Percentiles rank a stretch among this genome's conserved stretches.
Conservation (phyloP, 2,888 invertebrate species). For the Mythimna loreyi region DNA sequence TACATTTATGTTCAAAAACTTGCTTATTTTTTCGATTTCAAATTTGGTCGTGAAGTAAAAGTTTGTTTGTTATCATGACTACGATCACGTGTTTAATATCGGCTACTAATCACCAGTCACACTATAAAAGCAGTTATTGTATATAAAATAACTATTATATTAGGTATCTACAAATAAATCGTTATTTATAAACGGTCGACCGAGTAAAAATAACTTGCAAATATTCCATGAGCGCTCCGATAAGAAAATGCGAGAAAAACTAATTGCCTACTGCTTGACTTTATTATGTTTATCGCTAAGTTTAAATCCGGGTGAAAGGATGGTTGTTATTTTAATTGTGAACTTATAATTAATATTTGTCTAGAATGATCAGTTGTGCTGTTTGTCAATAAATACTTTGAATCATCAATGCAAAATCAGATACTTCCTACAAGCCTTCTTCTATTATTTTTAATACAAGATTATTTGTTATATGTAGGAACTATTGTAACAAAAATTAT, state of each 20-base stretch:
- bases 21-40: too few species aligned
- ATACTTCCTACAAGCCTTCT: too few species aligned
- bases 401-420: not conserved
- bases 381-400: constrained; percentile 4
- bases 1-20: too few species aligned
- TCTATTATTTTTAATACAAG: too few species aligned
- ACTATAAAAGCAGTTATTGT: too few species aligned
- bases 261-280: not conserved
- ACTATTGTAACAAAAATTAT: not conserved
- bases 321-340: constrained; percentile 12
- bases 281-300: constrained; percentile 34
- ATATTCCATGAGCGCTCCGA: constrained; percentile 43
- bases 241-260: constrained; percentile 43
- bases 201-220: constrained; percentile 43
- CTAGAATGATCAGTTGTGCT: not conserved
- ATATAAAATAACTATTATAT: not conserved
- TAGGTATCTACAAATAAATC: constrained; percentile 4
- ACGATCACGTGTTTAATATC: too few species aligned
- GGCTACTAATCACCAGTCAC: too few species aligned
- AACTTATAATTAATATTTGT: constrained; percentile 7
- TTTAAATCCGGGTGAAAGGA: constrained; percentile 54
- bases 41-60: too few species aligned
- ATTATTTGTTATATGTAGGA: too few species aligned
- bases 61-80: too few species aligned
- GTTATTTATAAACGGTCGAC: constrained; percentile 17